These are phyloP conservation scores for Ophioninae sp. DNA, from an alignment of 2,888 invertebrate species.

Conservation along the genomic window DNA sequence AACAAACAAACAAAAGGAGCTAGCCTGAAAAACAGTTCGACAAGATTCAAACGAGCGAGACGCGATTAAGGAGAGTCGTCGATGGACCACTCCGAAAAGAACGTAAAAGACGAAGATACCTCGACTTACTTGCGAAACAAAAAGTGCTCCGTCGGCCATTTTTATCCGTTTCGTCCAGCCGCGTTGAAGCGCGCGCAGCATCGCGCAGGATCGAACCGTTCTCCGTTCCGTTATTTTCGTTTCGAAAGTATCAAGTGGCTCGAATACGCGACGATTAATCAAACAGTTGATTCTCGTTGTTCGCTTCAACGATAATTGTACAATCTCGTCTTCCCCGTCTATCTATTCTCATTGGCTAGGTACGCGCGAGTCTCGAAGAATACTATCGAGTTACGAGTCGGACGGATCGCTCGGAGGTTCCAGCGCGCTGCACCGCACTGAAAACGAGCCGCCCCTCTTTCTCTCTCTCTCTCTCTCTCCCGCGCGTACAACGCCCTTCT, in stretches of 20 bases:
- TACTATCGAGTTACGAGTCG: slow-evolving; percentile 80
- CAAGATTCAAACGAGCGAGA: not conserved
- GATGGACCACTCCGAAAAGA: not conserved
- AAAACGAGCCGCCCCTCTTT: slow-evolving; percentile 66
- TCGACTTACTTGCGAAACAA: slow-evolving; percentile 18
- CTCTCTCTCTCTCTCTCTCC: slow-evolving; percentile 44
- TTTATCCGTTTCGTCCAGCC: slow-evolving; percentile 47
- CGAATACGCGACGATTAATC: slow-evolving; percentile 71
- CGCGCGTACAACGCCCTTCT: slow-evolving; percentile 46
- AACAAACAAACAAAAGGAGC: not conserved
- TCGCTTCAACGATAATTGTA: slow-evolving; percentile 68
- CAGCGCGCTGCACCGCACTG: slow-evolving; percentile 66
- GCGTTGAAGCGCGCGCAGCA: slow-evolving; percentile 35
- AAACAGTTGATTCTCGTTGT: slow-evolving; percentile 68
- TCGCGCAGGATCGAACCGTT: slow-evolving; percentile 14
- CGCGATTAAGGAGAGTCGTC: not conserved
- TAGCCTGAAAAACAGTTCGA: not conserved
- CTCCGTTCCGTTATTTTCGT: not conserved
- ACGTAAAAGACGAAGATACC: slow-evolving; percentile 3
- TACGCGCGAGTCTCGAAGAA: slow-evolving; percentile 76
- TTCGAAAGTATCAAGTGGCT: slow-evolving; percentile 21
- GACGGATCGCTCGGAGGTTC: slow-evolving; percentile 78
- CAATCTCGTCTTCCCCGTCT: slow-evolving; percentile 20
- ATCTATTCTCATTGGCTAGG: slow-evolving; percentile 62
- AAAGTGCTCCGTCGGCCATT: not conserved